These are phyloP conservation scores for Cloeon dipterum DNA, from an alignment of 2,888 invertebrate genomes.

Conservation along the genomic window DNA sequence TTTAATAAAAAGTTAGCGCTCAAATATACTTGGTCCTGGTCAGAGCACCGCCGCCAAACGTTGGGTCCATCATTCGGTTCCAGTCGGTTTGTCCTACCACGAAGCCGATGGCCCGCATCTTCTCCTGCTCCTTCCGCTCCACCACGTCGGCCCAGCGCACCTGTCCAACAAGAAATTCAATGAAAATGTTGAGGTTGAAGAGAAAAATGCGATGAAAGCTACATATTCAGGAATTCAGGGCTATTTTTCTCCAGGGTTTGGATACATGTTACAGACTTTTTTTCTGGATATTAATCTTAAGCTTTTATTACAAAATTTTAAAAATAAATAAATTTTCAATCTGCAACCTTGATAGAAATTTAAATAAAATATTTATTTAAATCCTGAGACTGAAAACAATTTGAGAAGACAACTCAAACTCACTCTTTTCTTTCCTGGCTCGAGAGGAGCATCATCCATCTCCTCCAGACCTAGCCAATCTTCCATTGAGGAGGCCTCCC, in stretches of 20 bases:
- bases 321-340: too few relatives aligned
- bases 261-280: not conserved
- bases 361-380: too few relatives aligned
- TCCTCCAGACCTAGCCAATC: slow-evolving; percentile 80
- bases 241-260: not conserved
- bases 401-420: too few relatives aligned
- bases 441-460: slow-evolving; percentile 25
- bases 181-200: not conserved
- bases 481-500: slow-evolving; percentile 53
- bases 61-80: slow-evolving; percentile 84
- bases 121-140: slow-evolving; percentile 73
- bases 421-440: slow-evolving; percentile 75
- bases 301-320: too few relatives aligned
- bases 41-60: slow-evolving; percentile 67
- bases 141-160: slow-evolving; percentile 97
- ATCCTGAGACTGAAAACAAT: too few relatives aligned
- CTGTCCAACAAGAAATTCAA: slow-evolving; percentile 22
- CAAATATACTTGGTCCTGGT: slow-evolving; percentile 88
- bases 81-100: slow-evolving; percentile 94
- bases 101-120: slow-evolving; percentile 87
- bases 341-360: too few relatives aligned
- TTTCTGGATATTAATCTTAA: too few relatives aligned
- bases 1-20: slow-evolving; percentile 13
- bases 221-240: not conserved
- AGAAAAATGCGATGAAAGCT: not conserved